Evolutionary conservation across 2,888 invertebrate genomes (phyloP).

Genomic region (Drosophila engyochracea): DNA sequence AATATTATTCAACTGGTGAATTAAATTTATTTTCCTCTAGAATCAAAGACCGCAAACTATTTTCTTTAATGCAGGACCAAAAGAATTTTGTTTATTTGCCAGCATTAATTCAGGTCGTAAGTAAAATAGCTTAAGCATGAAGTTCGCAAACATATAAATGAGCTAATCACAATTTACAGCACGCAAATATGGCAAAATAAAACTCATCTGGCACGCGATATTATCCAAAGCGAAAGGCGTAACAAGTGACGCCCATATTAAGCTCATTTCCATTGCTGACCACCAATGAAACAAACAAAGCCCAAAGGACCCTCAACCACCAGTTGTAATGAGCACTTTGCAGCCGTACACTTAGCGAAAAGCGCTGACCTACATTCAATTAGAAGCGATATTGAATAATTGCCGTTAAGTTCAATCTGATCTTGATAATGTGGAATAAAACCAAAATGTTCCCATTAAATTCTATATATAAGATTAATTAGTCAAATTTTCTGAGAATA

Average conservation of each 20-base stretch:
- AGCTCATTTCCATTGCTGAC: conserved; percentile 37
- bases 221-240: conserved; percentile 46
- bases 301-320: conserved; percentile 10
- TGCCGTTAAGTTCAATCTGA: background rate
- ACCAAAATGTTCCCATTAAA: no score
- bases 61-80: background rate
- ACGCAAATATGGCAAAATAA: conserved; percentile 54
- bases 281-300: conserved; percentile 16
- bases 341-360: conserved; percentile 32
- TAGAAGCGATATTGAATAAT: background rate
- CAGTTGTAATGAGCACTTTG: conserved; percentile 48
- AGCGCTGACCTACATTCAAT: background rate
- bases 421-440: background rate
- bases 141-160: conserved; percentile 46
- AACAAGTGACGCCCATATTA: conserved; percentile 62
- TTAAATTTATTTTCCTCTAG: background rate
- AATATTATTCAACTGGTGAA: background rate
- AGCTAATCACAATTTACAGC: conserved; percentile 66
- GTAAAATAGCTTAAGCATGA: conserved; percentile 39
- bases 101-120: background rate
- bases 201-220: conserved; percentile 38
- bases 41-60: background rate
- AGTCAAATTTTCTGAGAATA: background rate
- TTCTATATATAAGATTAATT: background rate
- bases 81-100: conserved; percentile 24